Percentiles rank a stretch among this genome's conserved stretches.
Conservation (phyloP, 1,140 invertebrate species). For the Cotesia vestalis region DNA sequence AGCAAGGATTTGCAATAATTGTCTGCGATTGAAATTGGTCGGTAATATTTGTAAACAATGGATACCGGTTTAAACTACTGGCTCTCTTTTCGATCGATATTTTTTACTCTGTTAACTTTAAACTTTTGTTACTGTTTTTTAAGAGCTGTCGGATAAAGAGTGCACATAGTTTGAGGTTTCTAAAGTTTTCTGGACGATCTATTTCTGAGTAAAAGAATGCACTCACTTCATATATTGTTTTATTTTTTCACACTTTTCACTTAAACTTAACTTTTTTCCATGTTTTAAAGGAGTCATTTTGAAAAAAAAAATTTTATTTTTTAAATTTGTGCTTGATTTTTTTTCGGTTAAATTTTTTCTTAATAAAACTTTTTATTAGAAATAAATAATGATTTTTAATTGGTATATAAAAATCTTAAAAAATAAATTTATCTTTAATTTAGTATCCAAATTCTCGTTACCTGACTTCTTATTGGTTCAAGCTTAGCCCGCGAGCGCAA, state of each 20-base stretch:
- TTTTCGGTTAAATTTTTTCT: too few species aligned
- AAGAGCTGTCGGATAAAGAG: slow-evolving; percentile 25
- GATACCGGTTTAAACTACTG: slow-evolving; percentile 23
- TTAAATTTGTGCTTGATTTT: too few species aligned
- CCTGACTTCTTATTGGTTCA: too few species aligned
- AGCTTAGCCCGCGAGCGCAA: too few species aligned
- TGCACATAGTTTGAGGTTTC: slow-evolving; percentile 29
- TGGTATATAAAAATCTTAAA: too few species aligned
- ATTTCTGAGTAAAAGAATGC: slow-evolving; percentile 19
- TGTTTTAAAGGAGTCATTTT: slow-evolving; percentile 5
- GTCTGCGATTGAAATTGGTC: not conserved
- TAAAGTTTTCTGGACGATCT: slow-evolving; percentile 31
- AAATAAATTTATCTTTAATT: too few species aligned
- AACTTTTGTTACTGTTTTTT: slow-evolving; percentile 5
- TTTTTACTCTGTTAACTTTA: slow-evolving; percentile 11
- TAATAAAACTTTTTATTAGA: too few species aligned
- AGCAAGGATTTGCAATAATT: not conserved
- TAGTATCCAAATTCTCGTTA: too few species aligned
- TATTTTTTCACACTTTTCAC: not conserved
- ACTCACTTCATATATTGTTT: too few species aligned
- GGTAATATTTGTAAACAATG: slow-evolving; percentile 26
- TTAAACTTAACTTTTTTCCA: slow-evolving; percentile 4
- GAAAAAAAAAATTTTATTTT: too few species aligned
- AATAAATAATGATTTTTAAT: too few species aligned
- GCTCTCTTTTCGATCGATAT: not conserved